A percentile compares a stretch with the other conserved stretches of the same genome.
Evolutionary conservation across 2,797 vertebrate species (phyloP).

Genomic region (Acanthornis magna): DNA sequence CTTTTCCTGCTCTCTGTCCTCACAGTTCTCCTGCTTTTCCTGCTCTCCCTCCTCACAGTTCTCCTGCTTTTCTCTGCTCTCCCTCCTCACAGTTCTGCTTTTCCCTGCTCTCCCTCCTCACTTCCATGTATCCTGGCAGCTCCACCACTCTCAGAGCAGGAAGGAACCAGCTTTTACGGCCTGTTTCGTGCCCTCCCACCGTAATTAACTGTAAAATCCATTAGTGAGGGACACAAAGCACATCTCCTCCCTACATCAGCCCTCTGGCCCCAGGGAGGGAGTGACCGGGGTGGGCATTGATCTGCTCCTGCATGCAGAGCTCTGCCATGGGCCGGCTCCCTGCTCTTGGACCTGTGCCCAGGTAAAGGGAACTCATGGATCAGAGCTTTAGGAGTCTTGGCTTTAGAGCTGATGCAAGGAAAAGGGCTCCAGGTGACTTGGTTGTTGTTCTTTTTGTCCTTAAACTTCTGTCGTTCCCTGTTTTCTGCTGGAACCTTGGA

Average conservation of each 20-base stretch:
- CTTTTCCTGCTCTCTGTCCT: too few relatives aligned
- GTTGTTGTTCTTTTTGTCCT: not conserved
- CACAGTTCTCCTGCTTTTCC: too few relatives aligned
- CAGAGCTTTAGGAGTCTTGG: not conserved
- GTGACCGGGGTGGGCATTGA: slow-evolving; percentile 50
- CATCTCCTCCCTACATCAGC: slow-evolving; percentile 11
- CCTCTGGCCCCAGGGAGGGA: slow-evolving; percentile 8
- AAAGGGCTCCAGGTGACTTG: not conserved
- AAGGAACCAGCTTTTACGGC: slow-evolving; percentile 31
- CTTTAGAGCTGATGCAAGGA: not conserved
- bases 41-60: too few relatives aligned
- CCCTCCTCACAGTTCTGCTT: not conserved
- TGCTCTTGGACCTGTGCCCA: not conserved
- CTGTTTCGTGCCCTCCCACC: slow-evolving; percentile 17
- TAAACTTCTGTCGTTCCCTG: not conserved
- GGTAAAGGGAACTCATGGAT: not conserved
- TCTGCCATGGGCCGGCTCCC: not conserved
- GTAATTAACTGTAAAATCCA: slow-evolving; percentile 60
- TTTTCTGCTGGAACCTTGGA: not conserved
- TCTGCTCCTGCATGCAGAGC: not conserved
- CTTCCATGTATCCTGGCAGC: not conserved
- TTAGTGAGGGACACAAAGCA: slow-evolving; percentile 46
- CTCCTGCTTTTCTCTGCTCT: too few relatives aligned
- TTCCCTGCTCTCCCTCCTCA: not conserved
- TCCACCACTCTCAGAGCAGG: not conserved